Percentiles rank a stretch among this genome's conserved stretches.
These are phyloP conservation scores for Bellardia pandia DNA, from an alignment of 2,888 invertebrate species.

Conservation along the genomic window DNA sequence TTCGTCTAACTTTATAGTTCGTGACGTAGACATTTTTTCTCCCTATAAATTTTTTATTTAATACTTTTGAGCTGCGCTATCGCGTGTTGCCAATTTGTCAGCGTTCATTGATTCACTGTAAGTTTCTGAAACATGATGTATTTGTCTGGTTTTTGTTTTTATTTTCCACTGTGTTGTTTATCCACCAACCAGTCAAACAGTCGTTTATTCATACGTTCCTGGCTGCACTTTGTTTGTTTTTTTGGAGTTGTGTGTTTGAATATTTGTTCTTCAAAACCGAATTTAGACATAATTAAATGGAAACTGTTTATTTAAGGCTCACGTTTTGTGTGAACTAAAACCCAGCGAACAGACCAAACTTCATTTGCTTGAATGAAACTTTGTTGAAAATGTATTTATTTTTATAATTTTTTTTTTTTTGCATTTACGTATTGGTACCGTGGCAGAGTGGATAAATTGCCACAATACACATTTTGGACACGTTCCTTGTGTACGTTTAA, in stretches of 20 bases:
- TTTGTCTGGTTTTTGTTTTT: conserved; percentile 67
- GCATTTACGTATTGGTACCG: too few relatives aligned
- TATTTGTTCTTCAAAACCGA: conserved; percentile 81
- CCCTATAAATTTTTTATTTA: conserved; percentile 50
- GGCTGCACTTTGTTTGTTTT: conserved; percentile 19
- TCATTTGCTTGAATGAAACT: not conserved
- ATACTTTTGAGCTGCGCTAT: conserved; percentile 73
- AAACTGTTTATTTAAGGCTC: conserved; percentile 82
- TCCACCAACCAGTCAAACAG: conserved; percentile 36
- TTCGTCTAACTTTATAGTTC: conserved; percentile 70
- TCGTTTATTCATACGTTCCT: conserved; percentile 46
- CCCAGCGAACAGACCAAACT: conserved; percentile 2
- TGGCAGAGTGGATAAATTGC: conserved; percentile 55
- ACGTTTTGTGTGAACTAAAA: conserved; percentile 74
- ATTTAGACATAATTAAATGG: conserved; percentile 83
- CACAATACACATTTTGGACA: conserved; percentile 65
- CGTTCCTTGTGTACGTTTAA: conserved; percentile 53
- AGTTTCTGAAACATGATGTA: conserved; percentile 66
- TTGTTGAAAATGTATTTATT: conserved; percentile 14
- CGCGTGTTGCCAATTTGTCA: conserved; percentile 83
- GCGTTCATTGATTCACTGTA: conserved; percentile 78
- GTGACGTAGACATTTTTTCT: conserved; percentile 60
- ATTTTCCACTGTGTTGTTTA: not conserved
- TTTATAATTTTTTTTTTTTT: not conserved
- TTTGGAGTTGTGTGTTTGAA: conserved; percentile 44